Conservation (phyloP, 2,888 invertebrate species). For the Tipula helvola region DNA sequence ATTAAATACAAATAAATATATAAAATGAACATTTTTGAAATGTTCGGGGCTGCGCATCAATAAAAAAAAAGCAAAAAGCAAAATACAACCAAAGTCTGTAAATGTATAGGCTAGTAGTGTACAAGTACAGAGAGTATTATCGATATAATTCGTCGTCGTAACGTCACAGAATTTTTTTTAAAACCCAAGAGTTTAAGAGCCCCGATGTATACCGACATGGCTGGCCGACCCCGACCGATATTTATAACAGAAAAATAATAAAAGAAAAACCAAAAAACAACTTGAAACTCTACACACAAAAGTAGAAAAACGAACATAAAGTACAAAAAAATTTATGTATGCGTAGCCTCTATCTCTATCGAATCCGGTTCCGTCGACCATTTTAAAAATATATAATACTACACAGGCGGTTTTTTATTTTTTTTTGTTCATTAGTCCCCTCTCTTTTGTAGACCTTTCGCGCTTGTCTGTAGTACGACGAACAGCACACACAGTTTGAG, state of each 20-base stretch:
- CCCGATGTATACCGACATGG: slow-evolving; percentile 8
- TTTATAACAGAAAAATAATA: neutral
- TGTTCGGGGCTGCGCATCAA: slow-evolving; percentile 8
- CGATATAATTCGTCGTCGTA: neutral
- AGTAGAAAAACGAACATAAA: neutral
- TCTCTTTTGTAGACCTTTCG: slow-evolving; percentile 8
- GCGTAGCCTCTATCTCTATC: slow-evolving; percentile 10
- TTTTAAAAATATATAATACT: slow-evolving; percentile 6
- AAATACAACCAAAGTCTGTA: neutral
- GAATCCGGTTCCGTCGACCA: slow-evolving; percentile 10
- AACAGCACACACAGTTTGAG: slow-evolving; percentile 6
- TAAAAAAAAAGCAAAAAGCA: neutral
- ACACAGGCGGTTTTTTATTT: slow-evolving; percentile 8
- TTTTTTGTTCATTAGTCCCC: slow-evolving; percentile 6
- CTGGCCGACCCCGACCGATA: slow-evolving; percentile 9
- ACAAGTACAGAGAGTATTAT: neutral
- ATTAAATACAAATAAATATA: neutral
- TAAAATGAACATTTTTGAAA: neutral
- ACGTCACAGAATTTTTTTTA: neutral
- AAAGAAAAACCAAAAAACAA: neutral
- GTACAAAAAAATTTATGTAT: slow-evolving; percentile 7
- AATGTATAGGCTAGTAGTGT: neutral
- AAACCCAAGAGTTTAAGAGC: slow-evolving; percentile 5
- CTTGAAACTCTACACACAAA: slow-evolving; percentile 6
- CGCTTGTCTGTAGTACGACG: slow-evolving; percentile 6